Percentiles rank a stretch among this genome's conserved stretches.
phyloP scores from a whole-genome alignment of 2,797 vertebrate genomes.

The Chaenodraco wilsoni region DNA sequence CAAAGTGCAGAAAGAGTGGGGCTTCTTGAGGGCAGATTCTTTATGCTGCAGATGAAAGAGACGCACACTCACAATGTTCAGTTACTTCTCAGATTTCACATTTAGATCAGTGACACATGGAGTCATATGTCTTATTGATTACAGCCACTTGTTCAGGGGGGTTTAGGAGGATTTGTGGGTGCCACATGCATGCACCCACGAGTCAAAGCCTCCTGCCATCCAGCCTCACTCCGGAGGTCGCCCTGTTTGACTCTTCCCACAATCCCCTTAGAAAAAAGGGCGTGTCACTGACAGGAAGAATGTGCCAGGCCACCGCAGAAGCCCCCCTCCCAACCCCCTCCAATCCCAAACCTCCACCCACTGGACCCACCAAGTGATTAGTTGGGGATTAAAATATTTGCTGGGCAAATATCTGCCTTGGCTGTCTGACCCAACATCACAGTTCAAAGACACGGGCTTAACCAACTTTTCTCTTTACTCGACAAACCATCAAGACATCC shows the following conservation, averaged over 20 bases:
- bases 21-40: slow-evolving; percentile 68
- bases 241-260: slow-evolving; percentile 78
- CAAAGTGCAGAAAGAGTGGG: slow-evolving; percentile 63
- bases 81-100: slow-evolving; percentile 59
- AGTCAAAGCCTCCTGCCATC: slow-evolving; percentile 55
- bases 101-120: slow-evolving; percentile 47
- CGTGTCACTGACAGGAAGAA: slow-evolving; percentile 80
- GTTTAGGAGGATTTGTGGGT: slow-evolving; percentile 37
- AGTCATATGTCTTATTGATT: slow-evolving; percentile 52
- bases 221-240: slow-evolving; percentile 61
- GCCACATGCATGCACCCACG: slow-evolving; percentile 55
- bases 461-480: slow-evolving; percentile 79
- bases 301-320: slow-evolving; percentile 80
- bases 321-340: slow-evolving; percentile 44
- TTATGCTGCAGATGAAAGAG: slow-evolving; percentile 69
- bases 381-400: slow-evolving; percentile 99
- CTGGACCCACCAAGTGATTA: slow-evolving; percentile 97
- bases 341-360: slow-evolving; percentile 71
- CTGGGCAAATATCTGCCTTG: slow-evolving; percentile 97
- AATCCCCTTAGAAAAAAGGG: slow-evolving; percentile 80
- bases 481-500: slow-evolving; percentile 75
- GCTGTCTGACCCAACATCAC: slow-evolving; percentile 84
- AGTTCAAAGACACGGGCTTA: slow-evolving; percentile 85
- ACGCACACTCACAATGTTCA: slow-evolving; percentile 49
- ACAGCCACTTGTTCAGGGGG: slow-evolving; percentile 22